A percentile compares a stretch with the other conserved stretches of the same genome.
Conservation (phyloP, 2,113 vertebrate species). For the Anarhynchus alexandrinus region DNA sequence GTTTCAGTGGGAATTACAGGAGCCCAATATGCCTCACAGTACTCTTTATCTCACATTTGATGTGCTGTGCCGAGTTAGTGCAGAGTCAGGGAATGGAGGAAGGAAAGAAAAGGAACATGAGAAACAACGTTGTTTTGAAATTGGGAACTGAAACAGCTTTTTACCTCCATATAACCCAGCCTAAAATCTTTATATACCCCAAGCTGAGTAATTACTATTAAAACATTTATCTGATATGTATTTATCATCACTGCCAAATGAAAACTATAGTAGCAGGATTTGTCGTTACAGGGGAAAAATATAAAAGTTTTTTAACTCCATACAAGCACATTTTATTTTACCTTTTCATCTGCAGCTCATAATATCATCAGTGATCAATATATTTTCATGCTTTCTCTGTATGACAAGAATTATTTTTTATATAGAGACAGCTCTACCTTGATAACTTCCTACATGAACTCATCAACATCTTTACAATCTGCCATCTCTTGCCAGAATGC, state of each 20-base stretch:
- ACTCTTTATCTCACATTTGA: slow-evolving; percentile 23
- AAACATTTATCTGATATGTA: not conserved
- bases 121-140: not conserved
- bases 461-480: not conserved
- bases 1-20: slow-evolving; percentile 40
- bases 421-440: not conserved
- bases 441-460: not conserved
- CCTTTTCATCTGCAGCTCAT: not conserved
- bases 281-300: not conserved
- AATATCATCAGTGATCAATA: not conserved
- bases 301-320: not conserved
- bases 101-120: not conserved
- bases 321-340: not conserved
- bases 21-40: not conserved
- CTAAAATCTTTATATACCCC: not conserved
- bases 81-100: not conserved
- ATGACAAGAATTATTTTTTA: not conserved
- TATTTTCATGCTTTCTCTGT: not conserved
- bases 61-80: not conserved
- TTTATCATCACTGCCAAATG: not conserved
- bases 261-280: not conserved
- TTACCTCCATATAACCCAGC: not conserved
- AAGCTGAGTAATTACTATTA: not conserved
- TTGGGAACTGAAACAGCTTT: not conserved
- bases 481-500: not conserved